These are phyloP conservation scores for Eclectus roratus DNA, from an alignment of 2,113 vertebrate species.

Conservation along the genomic window DNA sequence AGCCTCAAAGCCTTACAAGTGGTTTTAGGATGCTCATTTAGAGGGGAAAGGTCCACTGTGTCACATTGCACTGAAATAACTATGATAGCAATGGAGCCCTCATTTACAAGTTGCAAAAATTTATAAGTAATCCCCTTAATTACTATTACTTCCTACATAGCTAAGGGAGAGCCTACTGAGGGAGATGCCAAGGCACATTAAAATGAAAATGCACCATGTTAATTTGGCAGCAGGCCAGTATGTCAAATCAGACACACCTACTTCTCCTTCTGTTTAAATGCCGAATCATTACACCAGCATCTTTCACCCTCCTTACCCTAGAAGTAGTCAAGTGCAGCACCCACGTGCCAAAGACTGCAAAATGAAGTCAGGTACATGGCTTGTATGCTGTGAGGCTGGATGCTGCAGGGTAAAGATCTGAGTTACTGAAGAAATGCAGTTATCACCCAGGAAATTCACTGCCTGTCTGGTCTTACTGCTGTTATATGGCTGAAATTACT, in stretches of 20 bases:
- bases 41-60: background rate
- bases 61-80: background rate
- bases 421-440: constrained; percentile 7
- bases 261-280: constrained; percentile 4
- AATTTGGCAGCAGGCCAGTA: background rate
- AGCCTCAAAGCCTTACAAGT: background rate
- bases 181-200: background rate
- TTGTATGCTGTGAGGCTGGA: background rate
- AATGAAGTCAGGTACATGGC: background rate
- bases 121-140: background rate
- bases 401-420: background rate
- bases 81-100: background rate
- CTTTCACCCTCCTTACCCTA: background rate
- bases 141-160: background rate
- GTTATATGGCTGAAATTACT: constrained; percentile 7
- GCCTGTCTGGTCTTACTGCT: constrained; percentile 5
- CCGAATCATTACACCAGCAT: background rate
- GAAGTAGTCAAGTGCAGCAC: background rate
- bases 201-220: background rate
- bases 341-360: background rate
- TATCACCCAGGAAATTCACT: constrained; percentile 28
- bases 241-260: background rate
- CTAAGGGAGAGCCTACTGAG: background rate
- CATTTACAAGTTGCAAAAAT: background rate
- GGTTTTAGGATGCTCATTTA: background rate